Evolutionary conservation across 2,113 vertebrate genomes (phyloP), one percentile per base, ranked within the genome.

Genomic region (Hepsetus odoe): DNA sequence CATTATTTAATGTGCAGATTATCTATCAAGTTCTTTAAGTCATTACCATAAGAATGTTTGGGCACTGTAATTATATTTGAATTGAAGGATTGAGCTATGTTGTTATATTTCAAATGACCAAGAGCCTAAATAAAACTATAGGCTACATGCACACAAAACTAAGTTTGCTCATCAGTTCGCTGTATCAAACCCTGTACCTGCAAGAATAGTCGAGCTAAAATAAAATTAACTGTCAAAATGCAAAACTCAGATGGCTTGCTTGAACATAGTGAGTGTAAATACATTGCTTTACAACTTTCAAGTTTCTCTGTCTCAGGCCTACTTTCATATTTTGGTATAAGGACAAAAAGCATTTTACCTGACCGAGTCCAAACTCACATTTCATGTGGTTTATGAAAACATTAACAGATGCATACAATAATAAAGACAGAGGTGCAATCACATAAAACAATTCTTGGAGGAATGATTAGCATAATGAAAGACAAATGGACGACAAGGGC

Each of bases 311-410:
- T 22, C n/a, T 22, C 40, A 56, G 61, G 51, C 51, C 72, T 71
- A 20, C 22, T 58, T 35, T 72, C 20, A 24, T n/a, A 14, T 62
- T 81, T 77, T 61, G 44, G 44, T 80, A 40, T 46, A 51, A 53
- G 56, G 49, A 49, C 35, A 28, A 70, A 32, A 81, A 66, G 18
- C 24, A 7, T 53, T 67, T 74, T 28, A 55, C 55, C 72, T 84
- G 80, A 80, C 80, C 77, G 80, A 80, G 80, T 80, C 56, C 80
- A 85, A n/a, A 42, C 73, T 74, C 42, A 80, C 9, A 5, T 42
- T 79, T 26, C 82, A 86, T 83, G 44, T 85, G 85, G 87, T 74
- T 68, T 87, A 65, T 38, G 61, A 84, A 85, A 44, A 70, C 51
- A 73, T 76, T 58, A 59, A 75, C 26, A 72, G 24, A 66, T 28